A percentile compares a stretch with the other conserved stretches of the same genome.
Conservation (phyloP, 2,888 invertebrate genomes). For the Xanthia togata region DNA sequence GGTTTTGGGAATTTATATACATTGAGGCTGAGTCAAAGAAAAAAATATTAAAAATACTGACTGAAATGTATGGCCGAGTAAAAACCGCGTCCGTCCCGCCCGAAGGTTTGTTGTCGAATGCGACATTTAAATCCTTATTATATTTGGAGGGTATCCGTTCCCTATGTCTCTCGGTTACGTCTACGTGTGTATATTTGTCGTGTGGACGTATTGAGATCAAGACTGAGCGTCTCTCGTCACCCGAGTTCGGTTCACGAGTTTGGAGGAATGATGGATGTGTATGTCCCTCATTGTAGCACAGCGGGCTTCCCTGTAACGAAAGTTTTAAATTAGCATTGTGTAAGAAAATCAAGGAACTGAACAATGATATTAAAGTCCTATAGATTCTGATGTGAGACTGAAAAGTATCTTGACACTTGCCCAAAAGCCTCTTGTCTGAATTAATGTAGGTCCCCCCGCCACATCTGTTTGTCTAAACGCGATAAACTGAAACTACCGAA, state of each 20-base stretch:
- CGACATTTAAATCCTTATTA: slow-evolving; percentile 64
- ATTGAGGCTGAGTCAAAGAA: slow-evolving; percentile 31
- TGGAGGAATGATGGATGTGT: slow-evolving; percentile 50
- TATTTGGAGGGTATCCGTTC: slow-evolving; percentile 77
- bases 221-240: slow-evolving; percentile 77
- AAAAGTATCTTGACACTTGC: too few relatives aligned
- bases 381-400: too few relatives aligned
- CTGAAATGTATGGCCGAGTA: slow-evolving; percentile 59
- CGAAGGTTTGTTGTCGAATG: slow-evolving; percentile 37
- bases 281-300: slow-evolving; percentile 76
- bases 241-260: slow-evolving; percentile 65
- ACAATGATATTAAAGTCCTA: too few relatives aligned
- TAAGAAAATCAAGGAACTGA: too few relatives aligned
- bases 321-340: not conserved
- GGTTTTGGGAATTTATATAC: slow-evolving; percentile 47
- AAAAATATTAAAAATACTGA: slow-evolving; percentile 53
- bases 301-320: slow-evolving; percentile 79
- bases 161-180: slow-evolving; percentile 64
- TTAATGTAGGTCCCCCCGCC: too few relatives aligned
- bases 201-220: slow-evolving; percentile 85
- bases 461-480: too few relatives aligned
- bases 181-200: slow-evolving; percentile 77
- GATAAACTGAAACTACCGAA: too few relatives aligned
- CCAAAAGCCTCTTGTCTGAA: too few relatives aligned
- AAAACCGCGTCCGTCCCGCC: slow-evolving; percentile 38